These are phyloP conservation scores for Drosophila villosipedis DNA, from an alignment of 2,888 invertebrate species.

Conservation along the genomic window DNA sequence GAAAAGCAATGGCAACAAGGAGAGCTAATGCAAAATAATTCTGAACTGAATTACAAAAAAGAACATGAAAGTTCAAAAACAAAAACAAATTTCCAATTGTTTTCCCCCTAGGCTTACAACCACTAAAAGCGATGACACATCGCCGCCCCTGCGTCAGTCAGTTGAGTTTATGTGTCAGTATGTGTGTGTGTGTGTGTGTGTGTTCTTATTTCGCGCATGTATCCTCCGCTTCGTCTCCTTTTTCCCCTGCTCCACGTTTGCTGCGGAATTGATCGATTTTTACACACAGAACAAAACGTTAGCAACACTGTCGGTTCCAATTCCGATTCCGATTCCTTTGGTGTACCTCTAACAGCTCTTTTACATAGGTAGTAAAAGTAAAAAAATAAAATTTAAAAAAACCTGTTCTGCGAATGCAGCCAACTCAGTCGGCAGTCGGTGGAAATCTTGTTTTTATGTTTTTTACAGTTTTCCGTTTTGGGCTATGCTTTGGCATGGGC, in stretches of 20 bases:
- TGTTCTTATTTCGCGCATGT: slow-evolving; percentile 68
- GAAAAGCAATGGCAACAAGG: slow-evolving; percentile 47
- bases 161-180: slow-evolving; percentile 43
- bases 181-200: slow-evolving; percentile 17
- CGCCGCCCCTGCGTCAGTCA: slow-evolving; percentile 54
- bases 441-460: slow-evolving; percentile 66
- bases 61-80: slow-evolving; percentile 25
- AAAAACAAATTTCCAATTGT: slow-evolving; percentile 50
- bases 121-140: slow-evolving; percentile 75
- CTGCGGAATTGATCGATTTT: slow-evolving; percentile 71
- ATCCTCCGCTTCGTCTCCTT: slow-evolving; percentile 52
- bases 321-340: slow-evolving; percentile 57
- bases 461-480: slow-evolving; percentile 73
- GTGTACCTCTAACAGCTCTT: slow-evolving; percentile 44
- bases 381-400: slow-evolving; percentile 39
- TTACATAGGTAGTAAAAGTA: slow-evolving; percentile 41
- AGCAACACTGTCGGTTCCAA: slow-evolving; percentile 30
- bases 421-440: slow-evolving; percentile 23
- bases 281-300: slow-evolving; percentile 51
- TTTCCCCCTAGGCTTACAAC: slow-evolving; percentile 53
- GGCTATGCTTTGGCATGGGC: slow-evolving; percentile 59
- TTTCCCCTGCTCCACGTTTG: slow-evolving; percentile 26
- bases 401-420: slow-evolving; percentile 76
- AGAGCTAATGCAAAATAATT: slow-evolving; percentile 68
- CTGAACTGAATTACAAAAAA: slow-evolving; percentile 26